phyloP scores from a whole-genome alignment of 2,797 vertebrate genomes.

The Crocodylus rhombifer region DNA sequence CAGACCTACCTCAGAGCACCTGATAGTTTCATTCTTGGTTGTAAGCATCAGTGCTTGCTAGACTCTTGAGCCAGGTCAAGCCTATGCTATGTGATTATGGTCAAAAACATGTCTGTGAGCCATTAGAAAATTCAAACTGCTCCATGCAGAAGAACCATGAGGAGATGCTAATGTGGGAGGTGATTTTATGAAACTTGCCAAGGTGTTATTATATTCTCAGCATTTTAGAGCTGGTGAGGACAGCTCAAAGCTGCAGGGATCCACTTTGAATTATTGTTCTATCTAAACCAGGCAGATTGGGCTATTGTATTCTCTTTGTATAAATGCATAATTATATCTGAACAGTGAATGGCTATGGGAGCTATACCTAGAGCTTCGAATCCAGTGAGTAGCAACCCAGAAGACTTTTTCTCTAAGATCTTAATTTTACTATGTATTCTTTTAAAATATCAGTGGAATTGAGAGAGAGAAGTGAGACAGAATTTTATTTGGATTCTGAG shows the following conservation, averaged over 20 bases:
- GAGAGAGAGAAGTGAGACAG: not conserved
- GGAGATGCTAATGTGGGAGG: not conserved
- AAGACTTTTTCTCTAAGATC: not conserved
- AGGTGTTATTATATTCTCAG: not conserved
- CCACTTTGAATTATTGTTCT: not conserved
- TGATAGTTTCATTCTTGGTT: constrained; percentile 7
- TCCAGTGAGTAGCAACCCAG: not conserved
- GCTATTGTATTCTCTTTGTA: not conserved
- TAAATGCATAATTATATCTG: not conserved
- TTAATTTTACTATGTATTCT: not conserved
- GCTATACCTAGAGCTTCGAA: not conserved
- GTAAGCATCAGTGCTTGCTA: constrained; percentile 4
- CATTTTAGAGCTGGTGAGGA: constrained; percentile 8
- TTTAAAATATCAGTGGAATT: constrained; percentile 1
- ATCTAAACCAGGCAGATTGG: not conserved
- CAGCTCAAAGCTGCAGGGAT: not conserved
- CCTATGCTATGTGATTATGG: not conserved
- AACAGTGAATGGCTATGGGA: not conserved
- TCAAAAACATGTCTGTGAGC: not conserved
- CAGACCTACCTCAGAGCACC: not conserved
- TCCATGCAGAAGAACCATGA: not conserved
- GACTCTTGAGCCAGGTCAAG: not conserved
- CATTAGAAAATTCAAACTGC: constrained; percentile 23
- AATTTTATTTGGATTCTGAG: not conserved
- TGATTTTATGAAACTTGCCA: not conserved